Conservation (phyloP, 2,888 invertebrate species). For the Frankliniella intonsa region DNA sequence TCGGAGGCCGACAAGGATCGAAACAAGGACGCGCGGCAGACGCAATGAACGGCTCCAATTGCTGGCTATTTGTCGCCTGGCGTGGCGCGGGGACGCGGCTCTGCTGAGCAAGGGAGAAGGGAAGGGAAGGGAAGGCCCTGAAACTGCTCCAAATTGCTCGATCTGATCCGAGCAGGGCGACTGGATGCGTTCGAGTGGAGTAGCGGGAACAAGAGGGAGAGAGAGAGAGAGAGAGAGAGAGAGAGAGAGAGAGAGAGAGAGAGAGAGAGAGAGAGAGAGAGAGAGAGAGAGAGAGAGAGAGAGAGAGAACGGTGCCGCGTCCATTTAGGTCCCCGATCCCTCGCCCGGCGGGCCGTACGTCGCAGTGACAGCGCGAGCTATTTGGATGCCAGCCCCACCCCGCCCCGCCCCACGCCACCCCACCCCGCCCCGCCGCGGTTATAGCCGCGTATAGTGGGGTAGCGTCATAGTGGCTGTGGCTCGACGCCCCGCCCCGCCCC, state of each 20-base stretch:
- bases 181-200: neutral
- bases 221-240: neutral
- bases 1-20: too few species aligned
- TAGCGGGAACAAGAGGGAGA: too few species aligned
- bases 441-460: neutral
- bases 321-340: neutral
- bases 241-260: neutral
- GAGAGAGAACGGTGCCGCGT: neutral
- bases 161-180: neutral
- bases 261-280: too few species aligned
- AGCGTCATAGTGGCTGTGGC: too few species aligned
- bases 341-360: neutral
- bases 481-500: too few species aligned
- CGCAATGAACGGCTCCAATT: constrained; percentile 20
- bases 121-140: neutral
- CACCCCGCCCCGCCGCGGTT: neutral
- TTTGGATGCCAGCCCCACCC: neutral
- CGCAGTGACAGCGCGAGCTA: neutral
- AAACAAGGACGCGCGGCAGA: too few species aligned
- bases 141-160: constrained; percentile 10
- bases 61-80: constrained; percentile 6
- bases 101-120: neutral
- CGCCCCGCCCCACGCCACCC: neutral
- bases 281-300: neutral
- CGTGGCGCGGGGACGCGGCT: neutral